phyloP scores from a whole-genome alignment of 2,113 vertebrate genomes.

The Pelusios castaneus region DNA sequence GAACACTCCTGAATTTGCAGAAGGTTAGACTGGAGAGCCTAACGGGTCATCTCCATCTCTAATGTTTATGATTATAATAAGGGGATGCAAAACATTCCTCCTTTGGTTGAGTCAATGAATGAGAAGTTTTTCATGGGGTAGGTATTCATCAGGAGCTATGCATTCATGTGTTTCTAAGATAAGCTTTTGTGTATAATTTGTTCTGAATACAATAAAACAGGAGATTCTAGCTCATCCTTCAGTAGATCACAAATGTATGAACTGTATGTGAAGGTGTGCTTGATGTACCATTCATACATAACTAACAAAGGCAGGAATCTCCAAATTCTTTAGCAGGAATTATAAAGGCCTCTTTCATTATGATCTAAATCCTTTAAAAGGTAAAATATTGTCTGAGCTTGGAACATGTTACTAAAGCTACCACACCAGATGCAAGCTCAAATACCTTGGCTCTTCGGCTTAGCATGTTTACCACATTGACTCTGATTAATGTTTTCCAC shows the following conservation, averaged over 20 bases:
- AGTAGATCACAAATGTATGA: slow-evolving; percentile 18
- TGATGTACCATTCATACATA: slow-evolving; percentile 15
- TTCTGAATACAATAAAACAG: slow-evolving; percentile 34
- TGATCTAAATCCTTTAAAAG: neutral
- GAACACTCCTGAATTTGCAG: slow-evolving; percentile 11
- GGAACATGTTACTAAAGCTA: neutral
- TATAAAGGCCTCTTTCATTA: slow-evolving; percentile 23
- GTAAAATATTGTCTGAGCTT: neutral
- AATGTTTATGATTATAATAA: slow-evolving; percentile 17
- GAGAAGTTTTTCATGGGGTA: neutral
- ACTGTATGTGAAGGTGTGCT: slow-evolving; percentile 5
- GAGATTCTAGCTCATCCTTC: neutral
- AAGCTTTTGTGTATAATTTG: slow-evolving; percentile 7
- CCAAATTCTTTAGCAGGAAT: slow-evolving; percentile 11
- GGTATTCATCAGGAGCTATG: slow-evolving; percentile 41
- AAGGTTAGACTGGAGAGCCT: slow-evolving; percentile 22
- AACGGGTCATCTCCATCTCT: slow-evolving; percentile 42
- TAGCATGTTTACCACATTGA: neutral
- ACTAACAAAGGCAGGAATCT: slow-evolving; percentile 8
- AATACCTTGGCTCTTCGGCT: neutral
- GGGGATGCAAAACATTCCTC: slow-evolving; percentile 24
- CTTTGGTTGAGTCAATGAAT: slow-evolving; percentile 4
- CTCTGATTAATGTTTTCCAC: neutral
- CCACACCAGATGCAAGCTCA: neutral
- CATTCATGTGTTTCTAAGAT: slow-evolving; percentile 43